Evolutionary conservation across 2,888 invertebrate genomes (phyloP).

Genomic region (Lagria hirta): DNA sequence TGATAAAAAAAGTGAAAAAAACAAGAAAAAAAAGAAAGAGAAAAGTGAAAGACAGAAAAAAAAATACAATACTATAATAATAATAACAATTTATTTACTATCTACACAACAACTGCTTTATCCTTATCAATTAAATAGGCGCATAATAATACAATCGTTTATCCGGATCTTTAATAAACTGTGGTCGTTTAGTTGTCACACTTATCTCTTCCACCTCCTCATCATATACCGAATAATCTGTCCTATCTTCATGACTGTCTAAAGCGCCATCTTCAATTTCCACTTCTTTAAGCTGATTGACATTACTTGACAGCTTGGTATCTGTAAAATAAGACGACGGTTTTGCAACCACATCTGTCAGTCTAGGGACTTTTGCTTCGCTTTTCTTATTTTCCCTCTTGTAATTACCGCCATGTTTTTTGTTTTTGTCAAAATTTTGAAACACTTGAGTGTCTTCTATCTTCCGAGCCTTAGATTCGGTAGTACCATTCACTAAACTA

Average conservation of each 20-base stretch:
- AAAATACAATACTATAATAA: too few relatives aligned
- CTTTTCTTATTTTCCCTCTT: conserved; percentile 17
- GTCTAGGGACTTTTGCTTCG: conserved; percentile 26
- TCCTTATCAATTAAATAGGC: conserved; percentile 34
- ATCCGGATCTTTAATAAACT: conserved; percentile 50
- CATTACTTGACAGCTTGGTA: conserved; percentile 39
- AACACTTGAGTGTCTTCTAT: conserved; percentile 29
- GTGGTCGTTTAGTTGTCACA: conserved; percentile 28
- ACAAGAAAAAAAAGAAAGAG: too few relatives aligned
- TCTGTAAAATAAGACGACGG: conserved; percentile 44
- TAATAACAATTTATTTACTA: conserved; percentile 16
- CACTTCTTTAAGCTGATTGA: conserved; percentile 41
- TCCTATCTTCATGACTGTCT: conserved; percentile 18
- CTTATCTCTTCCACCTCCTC: conserved; percentile 13
- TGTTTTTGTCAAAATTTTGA: conserved; percentile 27
- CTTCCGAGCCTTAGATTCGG: conserved; percentile 10
- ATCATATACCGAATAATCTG: conserved; percentile 7
- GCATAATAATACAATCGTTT: conserved; percentile 52
- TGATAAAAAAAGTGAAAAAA: too few relatives aligned
- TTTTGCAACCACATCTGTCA: conserved; percentile 42
- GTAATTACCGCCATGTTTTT: conserved; percentile 38
- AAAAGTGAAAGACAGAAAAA: too few relatives aligned
- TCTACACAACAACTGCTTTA: conserved; percentile 17
- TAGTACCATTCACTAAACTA: too few relatives aligned
- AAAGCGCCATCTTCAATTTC: conserved; percentile 23